Evolutionary conservation across 2,797 vertebrate species (phyloP).

Genomic region (Bovichtus variegatus): DNA sequence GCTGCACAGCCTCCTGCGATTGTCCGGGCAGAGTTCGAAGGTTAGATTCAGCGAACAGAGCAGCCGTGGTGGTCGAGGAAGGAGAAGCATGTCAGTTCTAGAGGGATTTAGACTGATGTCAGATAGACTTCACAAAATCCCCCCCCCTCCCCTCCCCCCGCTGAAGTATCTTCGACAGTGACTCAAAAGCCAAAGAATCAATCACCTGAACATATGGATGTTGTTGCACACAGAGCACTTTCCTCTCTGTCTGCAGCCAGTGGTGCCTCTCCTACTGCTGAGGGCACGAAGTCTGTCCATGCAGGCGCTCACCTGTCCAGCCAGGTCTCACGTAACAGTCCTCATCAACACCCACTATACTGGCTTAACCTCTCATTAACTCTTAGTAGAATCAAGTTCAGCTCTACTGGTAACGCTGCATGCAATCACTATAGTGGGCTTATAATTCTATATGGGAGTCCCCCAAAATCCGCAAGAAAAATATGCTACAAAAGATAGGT

Average conservation of each 20-base stretch:
- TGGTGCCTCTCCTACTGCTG: slow-evolving; percentile 78
- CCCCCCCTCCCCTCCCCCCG: not conserved
- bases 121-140: slow-evolving; percentile 37
- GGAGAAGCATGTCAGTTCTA: slow-evolving; percentile 62
- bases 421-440: slow-evolving; percentile 89
- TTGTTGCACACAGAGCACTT: slow-evolving; percentile 84
- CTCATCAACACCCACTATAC: slow-evolving; percentile 81
- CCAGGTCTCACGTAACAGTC: slow-evolving; percentile 74
- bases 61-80: slow-evolving; percentile 45
- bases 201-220: slow-evolving; percentile 82
- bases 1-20: slow-evolving; percentile 37
- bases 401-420: slow-evolving; percentile 87
- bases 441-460: slow-evolving; percentile 84
- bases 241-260: slow-evolving; percentile 81
- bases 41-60: slow-evolving; percentile 30
- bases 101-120: slow-evolving; percentile 54
- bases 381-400: slow-evolving; percentile 82
- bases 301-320: slow-evolving; percentile 69
- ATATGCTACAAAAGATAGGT: slow-evolving; percentile 87
- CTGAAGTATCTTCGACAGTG: slow-evolving; percentile 65
- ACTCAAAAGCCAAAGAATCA: slow-evolving; percentile 87
- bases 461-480: slow-evolving; percentile 82
- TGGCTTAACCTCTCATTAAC: slow-evolving; percentile 77
- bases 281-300: slow-evolving; percentile 71
- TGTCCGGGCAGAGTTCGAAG: slow-evolving; percentile 39